Percentiles rank a stretch among this genome's conserved stretches.
Evolutionary conservation across 2,797 vertebrate species (phyloP).

Genomic region (Hemibagrus guttatus): DNA sequence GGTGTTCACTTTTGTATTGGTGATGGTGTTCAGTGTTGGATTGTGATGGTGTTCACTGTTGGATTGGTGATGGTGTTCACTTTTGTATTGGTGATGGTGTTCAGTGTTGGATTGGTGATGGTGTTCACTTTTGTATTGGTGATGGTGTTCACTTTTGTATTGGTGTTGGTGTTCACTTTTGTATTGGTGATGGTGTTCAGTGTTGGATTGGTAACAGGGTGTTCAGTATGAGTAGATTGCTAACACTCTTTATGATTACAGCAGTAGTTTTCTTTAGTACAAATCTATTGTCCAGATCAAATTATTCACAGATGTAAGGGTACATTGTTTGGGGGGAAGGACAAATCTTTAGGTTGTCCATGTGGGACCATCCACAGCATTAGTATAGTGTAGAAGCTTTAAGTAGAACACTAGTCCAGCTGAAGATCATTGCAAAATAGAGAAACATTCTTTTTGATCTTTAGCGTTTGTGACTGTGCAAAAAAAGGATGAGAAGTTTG

Average conservation of each 20-base stretch:
- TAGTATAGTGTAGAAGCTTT: not conserved
- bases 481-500: not conserved
- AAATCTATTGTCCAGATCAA: not conserved
- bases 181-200: not conserved
- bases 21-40: too few relatives aligned
- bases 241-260: not conserved
- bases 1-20: too few relatives aligned
- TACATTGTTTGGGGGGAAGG: too few relatives aligned
- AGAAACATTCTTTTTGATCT: not conserved
- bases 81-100: too few relatives aligned
- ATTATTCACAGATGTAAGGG: not conserved
- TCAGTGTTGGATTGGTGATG: too few relatives aligned
- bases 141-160: too few relatives aligned
- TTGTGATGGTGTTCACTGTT: too few relatives aligned
- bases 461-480: not conserved
- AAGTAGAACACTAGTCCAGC: not conserved
- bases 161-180: too few relatives aligned
- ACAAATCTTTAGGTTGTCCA: not conserved
- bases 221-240: not conserved
- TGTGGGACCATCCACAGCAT: not conserved
- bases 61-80: too few relatives aligned
- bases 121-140: too few relatives aligned
- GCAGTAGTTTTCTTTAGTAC: not conserved
- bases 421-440: not conserved
- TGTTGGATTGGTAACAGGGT: not conserved